Percentiles rank a stretch among this genome's conserved stretches.
Conservation (phyloP, 2,888 invertebrate species). For the Gonocerus acuteangulatus region DNA sequence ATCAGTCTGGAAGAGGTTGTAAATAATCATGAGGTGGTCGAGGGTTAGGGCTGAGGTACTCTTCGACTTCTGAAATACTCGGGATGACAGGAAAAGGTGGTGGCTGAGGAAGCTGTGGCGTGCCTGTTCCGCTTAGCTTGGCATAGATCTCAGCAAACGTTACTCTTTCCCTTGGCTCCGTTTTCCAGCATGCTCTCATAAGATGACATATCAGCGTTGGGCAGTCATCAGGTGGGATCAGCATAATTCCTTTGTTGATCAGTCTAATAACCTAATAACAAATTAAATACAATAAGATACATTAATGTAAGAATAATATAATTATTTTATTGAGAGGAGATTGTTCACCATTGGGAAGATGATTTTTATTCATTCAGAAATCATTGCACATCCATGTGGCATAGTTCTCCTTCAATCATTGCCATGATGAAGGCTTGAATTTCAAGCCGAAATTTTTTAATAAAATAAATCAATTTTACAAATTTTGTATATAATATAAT, state of each 20-base stretch:
- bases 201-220: conserved; percentile 63
- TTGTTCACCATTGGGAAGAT: neutral
- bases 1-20: conserved; percentile 48
- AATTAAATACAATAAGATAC: neutral
- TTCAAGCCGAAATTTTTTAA: no score
- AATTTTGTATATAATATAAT: no score
- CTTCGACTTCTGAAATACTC: conserved; percentile 50
- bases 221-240: conserved; percentile 72
- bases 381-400: no score
- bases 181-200: conserved; percentile 74
- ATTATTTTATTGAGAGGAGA: no score
- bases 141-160: conserved; percentile 63
- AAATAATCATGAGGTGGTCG: conserved; percentile 52
- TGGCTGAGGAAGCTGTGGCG: conserved; percentile 30
- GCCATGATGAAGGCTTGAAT: no score
- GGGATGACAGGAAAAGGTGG: conserved; percentile 34
- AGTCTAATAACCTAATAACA: conserved; percentile 58
- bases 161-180: conserved; percentile 68
- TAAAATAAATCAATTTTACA: no score
- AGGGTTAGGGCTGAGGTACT: conserved; percentile 55
- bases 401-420: no score
- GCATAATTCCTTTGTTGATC: conserved; percentile 68
- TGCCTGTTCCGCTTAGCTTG: conserved; percentile 49
- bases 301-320: neutral
- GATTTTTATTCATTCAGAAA: neutral